phyloP scores from a whole-genome alignment of 2,113 vertebrate species.

The Alligator mississippiensis region DNA sequence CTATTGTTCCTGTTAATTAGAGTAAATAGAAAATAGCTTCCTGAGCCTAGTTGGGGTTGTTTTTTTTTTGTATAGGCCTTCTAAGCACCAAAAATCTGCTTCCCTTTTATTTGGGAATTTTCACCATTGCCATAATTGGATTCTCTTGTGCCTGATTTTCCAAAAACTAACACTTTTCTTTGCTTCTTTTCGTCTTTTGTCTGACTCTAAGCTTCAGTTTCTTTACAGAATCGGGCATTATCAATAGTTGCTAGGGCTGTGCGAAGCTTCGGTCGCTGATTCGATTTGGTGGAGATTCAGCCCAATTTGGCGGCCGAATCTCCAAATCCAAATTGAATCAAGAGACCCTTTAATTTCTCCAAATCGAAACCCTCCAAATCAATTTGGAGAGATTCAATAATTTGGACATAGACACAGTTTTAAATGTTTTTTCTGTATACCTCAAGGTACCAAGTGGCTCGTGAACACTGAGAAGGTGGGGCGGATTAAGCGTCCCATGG shows the following conservation, averaged over 20 bases:
- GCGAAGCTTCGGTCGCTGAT: too few relatives aligned
- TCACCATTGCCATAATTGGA: background rate
- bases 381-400: too few relatives aligned
- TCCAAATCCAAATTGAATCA: too few relatives aligned
- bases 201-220: background rate
- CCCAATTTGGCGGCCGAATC: too few relatives aligned
- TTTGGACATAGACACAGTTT: too few relatives aligned
- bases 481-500: too few relatives aligned
- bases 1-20: background rate
- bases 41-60: background rate
- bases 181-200: background rate
- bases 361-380: too few relatives aligned
- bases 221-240: background rate
- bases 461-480: too few relatives aligned
- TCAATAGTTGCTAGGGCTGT: background rate
- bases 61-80: background rate
- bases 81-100: background rate
- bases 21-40: background rate
- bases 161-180: background rate
- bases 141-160: background rate
- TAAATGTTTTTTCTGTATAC: too few relatives aligned
- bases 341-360: too few relatives aligned
- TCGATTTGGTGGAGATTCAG: too few relatives aligned
- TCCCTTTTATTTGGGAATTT: background rate
- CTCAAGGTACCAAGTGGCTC: too few relatives aligned